These are phyloP conservation scores for Scaptomyza pallida DNA, from an alignment of 1,140 invertebrate species.

Conservation along the genomic window DNA sequence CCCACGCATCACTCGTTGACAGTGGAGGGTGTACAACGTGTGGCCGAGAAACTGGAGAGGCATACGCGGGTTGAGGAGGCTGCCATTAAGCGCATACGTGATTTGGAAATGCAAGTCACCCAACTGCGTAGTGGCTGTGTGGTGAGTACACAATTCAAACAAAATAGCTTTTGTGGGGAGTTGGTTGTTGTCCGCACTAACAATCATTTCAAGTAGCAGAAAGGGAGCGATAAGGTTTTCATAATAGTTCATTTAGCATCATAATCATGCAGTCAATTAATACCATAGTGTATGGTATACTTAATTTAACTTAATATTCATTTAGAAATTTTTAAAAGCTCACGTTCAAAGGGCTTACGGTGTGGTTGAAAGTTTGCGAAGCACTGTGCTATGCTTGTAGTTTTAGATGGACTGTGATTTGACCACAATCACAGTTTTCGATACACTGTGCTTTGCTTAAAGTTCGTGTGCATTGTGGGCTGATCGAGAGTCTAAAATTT, in stretches of 20 bases:
- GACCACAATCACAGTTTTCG: slow-evolving; percentile 2
- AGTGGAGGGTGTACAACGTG: slow-evolving; percentile 85
- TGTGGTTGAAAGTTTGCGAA: background rate
- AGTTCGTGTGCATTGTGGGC: background rate
- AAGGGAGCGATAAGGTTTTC: background rate
- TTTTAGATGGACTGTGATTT: background rate
- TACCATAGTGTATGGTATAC: too few relatives aligned
- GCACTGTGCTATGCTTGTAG: background rate
- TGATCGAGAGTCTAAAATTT: slow-evolving; percentile 1
- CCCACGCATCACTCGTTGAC: slow-evolving; percentile 83
- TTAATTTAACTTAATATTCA: too few relatives aligned
- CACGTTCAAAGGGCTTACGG: too few relatives aligned
- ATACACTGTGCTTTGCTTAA: slow-evolving; percentile 1
- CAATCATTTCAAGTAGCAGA: background rate
- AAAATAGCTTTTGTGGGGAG: slow-evolving; percentile 10
- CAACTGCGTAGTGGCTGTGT: slow-evolving; percentile 85
- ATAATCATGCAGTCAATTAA: background rate
- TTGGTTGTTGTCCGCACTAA: slow-evolving; percentile 17
- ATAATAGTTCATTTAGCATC: background rate
- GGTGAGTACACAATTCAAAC: slow-evolving; percentile 84
- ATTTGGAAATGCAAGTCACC: slow-evolving; percentile 89
- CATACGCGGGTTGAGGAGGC: slow-evolving; percentile 90
- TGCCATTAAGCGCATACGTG: slow-evolving; percentile 89
- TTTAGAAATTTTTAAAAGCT: too few relatives aligned
- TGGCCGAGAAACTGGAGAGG: slow-evolving; percentile 88